Conservation (phyloP, 2,888 invertebrate genomes). For the Elegia similella region DNA sequence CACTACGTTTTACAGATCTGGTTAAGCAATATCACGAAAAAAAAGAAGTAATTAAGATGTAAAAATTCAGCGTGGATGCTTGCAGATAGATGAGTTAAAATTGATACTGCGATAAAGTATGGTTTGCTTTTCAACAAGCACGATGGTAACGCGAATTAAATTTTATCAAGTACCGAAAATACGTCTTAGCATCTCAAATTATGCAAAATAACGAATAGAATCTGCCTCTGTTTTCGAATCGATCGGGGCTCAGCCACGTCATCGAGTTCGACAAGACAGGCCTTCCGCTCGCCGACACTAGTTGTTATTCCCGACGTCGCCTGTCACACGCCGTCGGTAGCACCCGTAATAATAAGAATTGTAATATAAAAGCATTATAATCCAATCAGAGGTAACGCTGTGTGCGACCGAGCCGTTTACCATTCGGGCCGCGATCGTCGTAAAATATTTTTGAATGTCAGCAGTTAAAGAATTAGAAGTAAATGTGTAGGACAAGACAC, state of each 20-base stretch:
- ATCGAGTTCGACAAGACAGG: constrained; percentile 21
- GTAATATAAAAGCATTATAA: constrained; percentile 80
- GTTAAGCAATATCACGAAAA: too few species aligned
- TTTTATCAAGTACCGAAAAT: neutral
- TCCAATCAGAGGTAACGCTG: constrained; percentile 74
- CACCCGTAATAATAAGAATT: constrained; percentile 74
- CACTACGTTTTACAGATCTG: too few species aligned
- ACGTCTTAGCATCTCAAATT: neutral
- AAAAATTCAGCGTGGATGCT: too few species aligned
- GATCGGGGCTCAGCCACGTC: constrained; percentile 13
- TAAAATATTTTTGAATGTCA: constrained; percentile 69
- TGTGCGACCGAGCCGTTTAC: constrained; percentile 75
- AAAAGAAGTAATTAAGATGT: too few species aligned
- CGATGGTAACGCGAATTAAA: neutral
- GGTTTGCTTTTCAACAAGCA: too few species aligned
- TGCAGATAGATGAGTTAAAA: too few species aligned
- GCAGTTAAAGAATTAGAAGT: constrained; percentile 64
- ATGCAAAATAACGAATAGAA: constrained; percentile 6
- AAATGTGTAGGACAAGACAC: constrained; percentile 48
- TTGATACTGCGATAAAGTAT: too few species aligned
- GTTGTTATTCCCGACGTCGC: constrained; percentile 61
- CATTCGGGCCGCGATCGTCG: constrained; percentile 67
- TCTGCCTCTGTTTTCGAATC: constrained; percentile 12
- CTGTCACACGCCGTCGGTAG: constrained; percentile 70
- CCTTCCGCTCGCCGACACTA: constrained; percentile 25